phyloP scores from a whole-genome alignment of 1,140 invertebrate species.

The Drosophila bocqueti region DNA sequence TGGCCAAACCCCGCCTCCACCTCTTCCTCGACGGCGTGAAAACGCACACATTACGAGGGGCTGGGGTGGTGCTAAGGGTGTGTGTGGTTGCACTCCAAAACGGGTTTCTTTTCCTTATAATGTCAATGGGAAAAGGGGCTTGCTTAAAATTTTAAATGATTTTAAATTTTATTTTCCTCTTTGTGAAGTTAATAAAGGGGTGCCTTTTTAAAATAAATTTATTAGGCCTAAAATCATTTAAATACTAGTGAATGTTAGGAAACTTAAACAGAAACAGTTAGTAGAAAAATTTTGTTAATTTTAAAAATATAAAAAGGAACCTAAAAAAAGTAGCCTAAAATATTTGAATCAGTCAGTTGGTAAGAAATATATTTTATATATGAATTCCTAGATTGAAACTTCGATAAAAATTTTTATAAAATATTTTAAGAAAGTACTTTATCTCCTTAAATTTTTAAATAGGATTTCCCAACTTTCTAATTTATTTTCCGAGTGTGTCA shows the following conservation, averaged over 20 bases:
- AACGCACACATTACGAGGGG: conserved; percentile 70
- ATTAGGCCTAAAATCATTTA: too few species aligned
- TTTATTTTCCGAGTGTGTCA: conserved; percentile 10
- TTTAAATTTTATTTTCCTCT: neutral
- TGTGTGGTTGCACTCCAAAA: conserved; percentile 12
- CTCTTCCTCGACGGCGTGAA: conserved; percentile 55
- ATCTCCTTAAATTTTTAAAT: neutral
- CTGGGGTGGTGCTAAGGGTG: conserved; percentile 12
- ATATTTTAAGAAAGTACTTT: neutral
- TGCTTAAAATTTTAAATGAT: neutral
- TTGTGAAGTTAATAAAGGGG: neutral
- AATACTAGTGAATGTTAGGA: neutral
- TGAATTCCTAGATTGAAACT: accelerated
- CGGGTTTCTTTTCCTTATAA: neutral
- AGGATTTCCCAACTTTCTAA: neutral
- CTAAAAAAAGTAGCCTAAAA: neutral
- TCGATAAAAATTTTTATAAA: neutral
- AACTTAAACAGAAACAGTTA: neutral
- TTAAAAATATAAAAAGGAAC: neutral
- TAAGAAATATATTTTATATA: neutral
- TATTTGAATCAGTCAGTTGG: too few species aligned
- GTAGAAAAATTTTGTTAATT: too few species aligned
- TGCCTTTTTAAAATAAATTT: neutral
- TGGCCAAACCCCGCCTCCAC: conserved; percentile 10
- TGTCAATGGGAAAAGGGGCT: neutral